Evolutionary conservation across 2,888 invertebrate genomes (phyloP).

Genomic region (Pristionchus mayeri): DNA sequence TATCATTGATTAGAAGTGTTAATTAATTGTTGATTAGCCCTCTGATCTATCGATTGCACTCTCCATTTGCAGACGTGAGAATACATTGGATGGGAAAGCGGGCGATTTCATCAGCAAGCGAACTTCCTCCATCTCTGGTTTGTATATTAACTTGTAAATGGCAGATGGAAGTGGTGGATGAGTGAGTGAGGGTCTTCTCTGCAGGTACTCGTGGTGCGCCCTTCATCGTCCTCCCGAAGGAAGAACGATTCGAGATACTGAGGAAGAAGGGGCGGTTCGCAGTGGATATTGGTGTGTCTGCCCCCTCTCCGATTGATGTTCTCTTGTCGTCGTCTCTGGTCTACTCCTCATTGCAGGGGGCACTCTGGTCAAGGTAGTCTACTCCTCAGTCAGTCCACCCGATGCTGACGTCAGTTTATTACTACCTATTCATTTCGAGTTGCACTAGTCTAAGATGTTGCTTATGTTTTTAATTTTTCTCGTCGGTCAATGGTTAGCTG

Average conservation of each 20-base stretch:
- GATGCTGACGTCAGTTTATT: constrained; percentile 56
- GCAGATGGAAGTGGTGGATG: too few species aligned
- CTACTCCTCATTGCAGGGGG: too few species aligned
- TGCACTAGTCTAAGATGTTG: too few species aligned
- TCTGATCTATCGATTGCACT: background rate
- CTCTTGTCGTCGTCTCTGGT: too few species aligned
- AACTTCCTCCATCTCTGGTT: constrained; percentile 38
- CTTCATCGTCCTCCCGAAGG: constrained; percentile 66
- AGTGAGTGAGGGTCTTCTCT: too few species aligned
- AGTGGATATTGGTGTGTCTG: constrained; percentile 82
- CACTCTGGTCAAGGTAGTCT: constrained; percentile 84
- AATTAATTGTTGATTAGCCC: background rate
- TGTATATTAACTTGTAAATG: too few species aligned
- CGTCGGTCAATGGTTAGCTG: background rate
- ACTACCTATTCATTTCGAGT: constrained; percentile 76
- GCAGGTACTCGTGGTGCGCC: constrained; percentile 37
- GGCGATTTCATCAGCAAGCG: background rate
- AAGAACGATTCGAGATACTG: constrained; percentile 82
- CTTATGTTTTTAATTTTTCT: too few species aligned
- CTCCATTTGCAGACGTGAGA: constrained; percentile 18
- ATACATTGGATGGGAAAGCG: constrained; percentile 15
- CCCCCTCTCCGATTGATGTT: background rate
- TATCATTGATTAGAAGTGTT: too few species aligned
- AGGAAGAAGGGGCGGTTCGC: constrained; percentile 83
- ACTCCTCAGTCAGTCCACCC: constrained; percentile 74